Base-by-base conservation (phyloP, 2,113 vertebrate genomes). In the Bagarius yarrelli region DNA sequence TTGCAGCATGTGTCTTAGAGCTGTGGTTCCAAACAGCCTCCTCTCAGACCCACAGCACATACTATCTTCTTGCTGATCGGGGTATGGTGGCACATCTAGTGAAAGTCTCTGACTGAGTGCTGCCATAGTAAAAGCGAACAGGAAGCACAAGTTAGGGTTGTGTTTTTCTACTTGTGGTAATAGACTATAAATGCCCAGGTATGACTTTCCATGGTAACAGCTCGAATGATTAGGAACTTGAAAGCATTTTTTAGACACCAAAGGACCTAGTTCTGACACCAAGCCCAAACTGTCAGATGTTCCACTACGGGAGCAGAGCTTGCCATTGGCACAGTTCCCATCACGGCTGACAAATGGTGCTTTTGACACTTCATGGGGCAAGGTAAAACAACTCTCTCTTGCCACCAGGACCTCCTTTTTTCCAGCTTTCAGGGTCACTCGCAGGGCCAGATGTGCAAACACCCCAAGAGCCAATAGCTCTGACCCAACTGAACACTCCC, bases 1-100 rank as follows among this genome's bases (percentile, higher is more conserved):
- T 88, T 99, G 97, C 77, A 99, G 83, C 84, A 96, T 0, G 34
- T 99, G 98, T 61, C 93, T 95, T 85, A 99, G 90, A 89, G 94
- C 92, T 0, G 92, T 93, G 86, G 93, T 92, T 89, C 95, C 97
- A 88, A 96, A 81, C 30, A 90, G 40, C 82, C 84, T 89, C 84
- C 89, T 78, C 81, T 93, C 91, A 4, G 87, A 77, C 78, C 78
- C 86, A 85, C 85, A 79, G 0, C 64, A 83, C 25, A 53, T 0
- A 0, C 15, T 12, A 0, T 23, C 81, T 77, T 30, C 83, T 57
- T 76, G 61, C 21, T 63, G 53, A 67, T 44, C 81, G 30, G 15
- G 67, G 74, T 27, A 70, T 47, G 53, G 72, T 89, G 30, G 27
- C 83, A 84, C 21, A 25, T 85, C 88, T 23, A 86, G 74, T 55